These are phyloP conservation scores for Xerus rutilus DNA, from an alignment of 2,797 vertebrate species.

Conservation along the genomic window DNA sequence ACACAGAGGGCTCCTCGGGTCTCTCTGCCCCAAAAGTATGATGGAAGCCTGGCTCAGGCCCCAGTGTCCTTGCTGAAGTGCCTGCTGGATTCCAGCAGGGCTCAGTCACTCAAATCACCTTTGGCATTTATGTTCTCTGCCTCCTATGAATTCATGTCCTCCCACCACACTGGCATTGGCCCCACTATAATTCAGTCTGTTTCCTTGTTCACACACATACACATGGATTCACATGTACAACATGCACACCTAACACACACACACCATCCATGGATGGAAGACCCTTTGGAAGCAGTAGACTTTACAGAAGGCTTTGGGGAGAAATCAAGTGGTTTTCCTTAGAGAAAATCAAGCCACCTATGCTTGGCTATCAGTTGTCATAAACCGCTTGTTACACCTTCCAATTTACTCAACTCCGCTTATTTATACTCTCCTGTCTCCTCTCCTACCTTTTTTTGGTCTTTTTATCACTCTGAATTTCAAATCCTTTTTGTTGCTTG, in stretches of 20 bases:
- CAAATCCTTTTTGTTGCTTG: neutral
- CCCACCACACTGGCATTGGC: too few relatives aligned
- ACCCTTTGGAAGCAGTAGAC: neutral
- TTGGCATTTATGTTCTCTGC: neutral
- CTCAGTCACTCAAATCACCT: neutral
- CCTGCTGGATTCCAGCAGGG: neutral
- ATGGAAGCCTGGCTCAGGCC: neutral
- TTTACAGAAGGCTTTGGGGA: neutral
- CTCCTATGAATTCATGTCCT: neutral
- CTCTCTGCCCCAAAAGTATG: fast-evolving
- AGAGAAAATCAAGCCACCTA: neutral
- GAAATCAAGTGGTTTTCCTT: neutral
- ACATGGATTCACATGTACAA: neutral
- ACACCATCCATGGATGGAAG: neutral
- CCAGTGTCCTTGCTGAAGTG: neutral
- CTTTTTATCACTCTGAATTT: neutral
- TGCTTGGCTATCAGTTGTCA: neutral
- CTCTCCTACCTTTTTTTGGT: neutral
- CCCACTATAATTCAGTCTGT: neutral
- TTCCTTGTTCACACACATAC: neutral
- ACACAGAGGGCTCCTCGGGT: neutral
- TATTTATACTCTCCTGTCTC: neutral
- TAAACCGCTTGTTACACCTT: neutral
- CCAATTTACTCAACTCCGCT: neutral
- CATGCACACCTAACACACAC: neutral